Conservation (phyloP, 1,140 invertebrate genomes). For the Melanaphis sacchari region DNA sequence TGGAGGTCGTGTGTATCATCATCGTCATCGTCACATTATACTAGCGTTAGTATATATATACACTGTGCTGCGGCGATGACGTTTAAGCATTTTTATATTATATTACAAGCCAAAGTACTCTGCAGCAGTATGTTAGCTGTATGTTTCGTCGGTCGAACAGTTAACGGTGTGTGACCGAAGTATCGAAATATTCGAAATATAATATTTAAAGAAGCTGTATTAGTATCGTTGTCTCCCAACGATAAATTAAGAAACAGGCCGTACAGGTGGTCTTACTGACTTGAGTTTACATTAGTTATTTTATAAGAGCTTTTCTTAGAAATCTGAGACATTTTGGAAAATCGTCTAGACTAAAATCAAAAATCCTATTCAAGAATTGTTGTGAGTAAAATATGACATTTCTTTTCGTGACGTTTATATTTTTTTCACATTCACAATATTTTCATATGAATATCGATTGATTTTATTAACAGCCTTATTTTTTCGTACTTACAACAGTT, state of each 20-base stretch:
- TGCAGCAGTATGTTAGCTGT: background rate
- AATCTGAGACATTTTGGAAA: background rate
- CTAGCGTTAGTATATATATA: background rate
- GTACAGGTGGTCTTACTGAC: background rate
- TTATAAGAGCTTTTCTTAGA: background rate
- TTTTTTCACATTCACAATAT: background rate
- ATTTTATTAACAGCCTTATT: too few relatives aligned
- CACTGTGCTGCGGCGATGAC: background rate
- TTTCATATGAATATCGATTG: background rate
- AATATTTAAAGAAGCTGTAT: background rate
- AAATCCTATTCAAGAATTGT: background rate
- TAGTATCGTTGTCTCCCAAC: too few relatives aligned
- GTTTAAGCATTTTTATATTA: background rate
- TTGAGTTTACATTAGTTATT: background rate
- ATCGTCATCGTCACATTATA: conserved; percentile 2
- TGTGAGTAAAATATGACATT: background rate
- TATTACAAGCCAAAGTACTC: background rate
- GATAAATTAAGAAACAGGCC: background rate
- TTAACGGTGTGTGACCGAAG: background rate
- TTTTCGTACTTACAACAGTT: too few relatives aligned
- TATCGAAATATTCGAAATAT: background rate
- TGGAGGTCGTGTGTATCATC: conserved; percentile 33
- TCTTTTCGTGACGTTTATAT: background rate
- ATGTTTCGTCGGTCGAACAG: background rate
- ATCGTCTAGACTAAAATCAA: background rate